These are phyloP conservation scores for Acanthopagrus latus DNA, from an alignment of 2,797 vertebrate genomes.

Conservation along the genomic window DNA sequence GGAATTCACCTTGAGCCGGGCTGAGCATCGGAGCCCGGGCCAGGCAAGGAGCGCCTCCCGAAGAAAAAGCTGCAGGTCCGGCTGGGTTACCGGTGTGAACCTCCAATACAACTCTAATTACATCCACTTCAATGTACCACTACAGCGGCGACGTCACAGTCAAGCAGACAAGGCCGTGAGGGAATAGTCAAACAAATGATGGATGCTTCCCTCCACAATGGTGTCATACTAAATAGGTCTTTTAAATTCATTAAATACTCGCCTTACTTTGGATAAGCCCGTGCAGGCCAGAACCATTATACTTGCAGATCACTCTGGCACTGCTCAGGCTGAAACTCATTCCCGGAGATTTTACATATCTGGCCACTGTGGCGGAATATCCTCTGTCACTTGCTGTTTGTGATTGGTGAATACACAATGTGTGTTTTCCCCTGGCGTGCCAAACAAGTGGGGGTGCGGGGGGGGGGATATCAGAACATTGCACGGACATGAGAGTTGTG, in stretches of 20 bases:
- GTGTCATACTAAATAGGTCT: conserved; percentile 62
- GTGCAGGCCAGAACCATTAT: conserved; percentile 62
- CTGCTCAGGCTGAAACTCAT: conserved; percentile 51
- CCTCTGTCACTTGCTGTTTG: conserved; percentile 73
- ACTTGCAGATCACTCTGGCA: conserved; percentile 77
- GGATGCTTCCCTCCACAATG: conserved; percentile 60
- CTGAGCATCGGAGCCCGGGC: conserved; percentile 9
- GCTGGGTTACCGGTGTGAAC: too few relatives aligned
- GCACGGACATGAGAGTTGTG: conserved; percentile 49
- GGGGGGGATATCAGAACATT: conserved; percentile 53
- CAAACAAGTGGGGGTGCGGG: conserved; percentile 27
- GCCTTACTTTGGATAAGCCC: conserved; percentile 64
- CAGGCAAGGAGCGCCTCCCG: not conserved
- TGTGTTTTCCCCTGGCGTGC: conserved; percentile 47
- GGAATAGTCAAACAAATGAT: conserved; percentile 64
- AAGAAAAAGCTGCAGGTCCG: not conserved
- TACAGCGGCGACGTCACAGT: conserved; percentile 43
- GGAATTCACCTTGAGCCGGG: conserved; percentile 44
- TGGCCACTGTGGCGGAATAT: conserved; percentile 71
- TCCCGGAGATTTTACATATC: conserved; percentile 66
- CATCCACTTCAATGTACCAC: conserved; percentile 44
- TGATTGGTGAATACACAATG: conserved; percentile 69
- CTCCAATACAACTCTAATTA: conserved; percentile 47
- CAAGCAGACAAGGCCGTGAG: conserved; percentile 38
- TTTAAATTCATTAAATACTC: conserved; percentile 76